Evolutionary conservation across 2,888 invertebrate species (phyloP).

Genomic region (Erebia palarica): DNA sequence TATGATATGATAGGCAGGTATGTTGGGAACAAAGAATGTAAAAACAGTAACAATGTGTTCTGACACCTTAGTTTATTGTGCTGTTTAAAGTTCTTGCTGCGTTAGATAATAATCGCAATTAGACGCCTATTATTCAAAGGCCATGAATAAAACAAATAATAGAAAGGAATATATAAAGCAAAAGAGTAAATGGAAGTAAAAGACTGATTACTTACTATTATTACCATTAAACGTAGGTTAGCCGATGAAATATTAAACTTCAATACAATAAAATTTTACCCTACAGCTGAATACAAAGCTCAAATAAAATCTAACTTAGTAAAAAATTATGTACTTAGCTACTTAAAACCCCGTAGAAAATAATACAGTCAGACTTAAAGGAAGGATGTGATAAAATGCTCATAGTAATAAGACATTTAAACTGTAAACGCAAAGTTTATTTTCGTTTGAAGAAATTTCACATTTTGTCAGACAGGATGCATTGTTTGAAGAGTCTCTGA

Average conservation of each 20-base stretch:
- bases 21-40: neutral
- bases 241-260: neutral
- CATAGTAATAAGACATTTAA: neutral
- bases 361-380: neutral
- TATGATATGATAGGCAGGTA: neutral
- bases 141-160: too few species aligned
- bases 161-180: too few species aligned
- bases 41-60: conserved; percentile 10
- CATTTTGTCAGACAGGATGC: neutral
- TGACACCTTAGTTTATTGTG: conserved; percentile 6
- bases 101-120: neutral
- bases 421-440: neutral
- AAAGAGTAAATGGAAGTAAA: neutral
- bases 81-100: neutral
- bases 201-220: too few species aligned
- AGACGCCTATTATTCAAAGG: neutral
- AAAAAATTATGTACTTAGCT: neutral
- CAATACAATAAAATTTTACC: conserved; percentile 2
- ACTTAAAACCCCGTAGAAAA: neutral
- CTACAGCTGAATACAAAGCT: conserved; percentile 8
- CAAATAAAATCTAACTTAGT: neutral
- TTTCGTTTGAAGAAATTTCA: neutral
- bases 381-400: neutral
- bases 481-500: conserved; percentile 6
- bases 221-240: too few species aligned